Percentiles rank a stretch among this genome's conserved stretches.
Evolutionary conservation across 2,113 vertebrate species (phyloP).

Genomic region (Narcine bancroftii): DNA sequence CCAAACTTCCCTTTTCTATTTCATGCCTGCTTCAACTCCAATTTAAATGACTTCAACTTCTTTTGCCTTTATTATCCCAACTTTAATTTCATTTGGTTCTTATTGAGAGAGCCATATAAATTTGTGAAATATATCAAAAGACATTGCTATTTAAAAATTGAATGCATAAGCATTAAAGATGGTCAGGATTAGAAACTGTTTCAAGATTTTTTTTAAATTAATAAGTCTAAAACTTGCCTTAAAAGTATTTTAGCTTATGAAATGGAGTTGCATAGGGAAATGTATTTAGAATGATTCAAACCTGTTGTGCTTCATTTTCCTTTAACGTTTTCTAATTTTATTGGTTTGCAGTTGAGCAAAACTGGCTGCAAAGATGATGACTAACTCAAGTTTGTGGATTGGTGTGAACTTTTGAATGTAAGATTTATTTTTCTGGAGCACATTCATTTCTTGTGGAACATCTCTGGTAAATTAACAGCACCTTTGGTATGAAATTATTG

Average conservation of each 20-base stretch:
- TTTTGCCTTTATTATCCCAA: too few species aligned
- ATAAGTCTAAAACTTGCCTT: too few species aligned
- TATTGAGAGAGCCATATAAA: neutral
- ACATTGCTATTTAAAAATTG: neutral
- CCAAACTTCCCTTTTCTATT: neutral
- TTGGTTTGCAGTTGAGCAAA: conserved; percentile 78
- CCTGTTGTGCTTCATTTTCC: neutral
- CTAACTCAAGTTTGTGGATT: conserved; percentile 45
- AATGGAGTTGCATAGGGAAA: too few species aligned
- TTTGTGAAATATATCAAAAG: too few species aligned
- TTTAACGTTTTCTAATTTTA: conserved; percentile 41
- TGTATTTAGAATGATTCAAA: neutral
- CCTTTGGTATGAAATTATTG: conserved; percentile 29
- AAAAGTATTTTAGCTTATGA: neutral
- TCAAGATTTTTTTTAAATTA: too few species aligned
- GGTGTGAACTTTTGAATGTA: neutral
- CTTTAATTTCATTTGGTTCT: neutral
- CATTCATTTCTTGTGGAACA: neutral
- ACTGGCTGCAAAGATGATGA: conserved; percentile 87
- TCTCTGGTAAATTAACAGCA: conserved; percentile 12
- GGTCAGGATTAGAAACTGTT: neutral
- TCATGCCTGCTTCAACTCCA: too few species aligned
- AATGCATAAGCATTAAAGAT: neutral
- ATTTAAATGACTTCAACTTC: too few species aligned
- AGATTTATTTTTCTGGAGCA: neutral